Evolutionary conservation across 2,797 vertebrate species (phyloP).

Genomic region (Enteromius anoplus): DNA sequence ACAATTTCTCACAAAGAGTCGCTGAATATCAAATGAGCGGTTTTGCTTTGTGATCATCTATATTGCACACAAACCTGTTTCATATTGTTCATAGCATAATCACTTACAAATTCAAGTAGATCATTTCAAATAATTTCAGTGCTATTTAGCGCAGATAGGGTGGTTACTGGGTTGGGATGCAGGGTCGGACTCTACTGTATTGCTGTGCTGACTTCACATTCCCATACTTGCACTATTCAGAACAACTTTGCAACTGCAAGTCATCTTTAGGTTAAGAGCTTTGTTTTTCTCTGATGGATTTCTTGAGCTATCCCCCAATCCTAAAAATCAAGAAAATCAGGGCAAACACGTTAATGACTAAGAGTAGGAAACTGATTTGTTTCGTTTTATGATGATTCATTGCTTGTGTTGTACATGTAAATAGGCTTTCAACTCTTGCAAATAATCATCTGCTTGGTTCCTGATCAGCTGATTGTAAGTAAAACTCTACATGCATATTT

Average conservation of each 20-base stretch:
- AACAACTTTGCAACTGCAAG: not conserved
- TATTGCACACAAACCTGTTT: too few species aligned
- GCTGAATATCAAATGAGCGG: too few species aligned
- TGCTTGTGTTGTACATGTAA: not conserved
- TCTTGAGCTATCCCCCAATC: too few species aligned
- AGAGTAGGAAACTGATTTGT: not conserved
- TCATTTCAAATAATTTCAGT: too few species aligned
- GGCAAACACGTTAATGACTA: slow-evolving; percentile 16
- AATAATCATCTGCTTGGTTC: not conserved
- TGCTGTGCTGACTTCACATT: too few species aligned
- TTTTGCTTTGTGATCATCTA: too few species aligned
- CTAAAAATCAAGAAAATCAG: slow-evolving; percentile 18
- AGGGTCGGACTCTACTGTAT: too few species aligned
- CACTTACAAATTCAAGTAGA: too few species aligned
- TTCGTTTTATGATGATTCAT: not conserved
- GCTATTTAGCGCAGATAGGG: too few species aligned
- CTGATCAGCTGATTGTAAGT: not conserved
- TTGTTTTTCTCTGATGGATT: not conserved
- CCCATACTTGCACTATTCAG: not conserved
- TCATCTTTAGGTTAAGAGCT: not conserved
- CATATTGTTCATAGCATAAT: too few species aligned
- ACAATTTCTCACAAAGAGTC: too few species aligned
- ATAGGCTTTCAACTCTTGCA: not conserved
- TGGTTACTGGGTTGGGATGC: too few species aligned
- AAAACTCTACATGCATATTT: not conserved